Evolutionary conservation across 2,888 invertebrate genomes (phyloP).

Genomic region (Chouioia cunea): DNA sequence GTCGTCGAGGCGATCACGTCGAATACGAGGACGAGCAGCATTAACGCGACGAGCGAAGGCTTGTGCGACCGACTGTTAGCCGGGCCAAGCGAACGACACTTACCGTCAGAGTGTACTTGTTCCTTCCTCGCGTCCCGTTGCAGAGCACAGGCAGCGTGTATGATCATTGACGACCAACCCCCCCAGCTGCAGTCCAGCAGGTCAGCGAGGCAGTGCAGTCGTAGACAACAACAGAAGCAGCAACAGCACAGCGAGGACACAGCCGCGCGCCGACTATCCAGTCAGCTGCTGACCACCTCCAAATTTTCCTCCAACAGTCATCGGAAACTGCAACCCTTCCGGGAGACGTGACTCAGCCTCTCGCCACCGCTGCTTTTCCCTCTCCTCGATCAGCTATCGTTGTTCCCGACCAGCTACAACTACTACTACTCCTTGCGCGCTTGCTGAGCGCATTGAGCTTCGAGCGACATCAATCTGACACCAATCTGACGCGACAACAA

Average conservation of each 20-base stretch:
- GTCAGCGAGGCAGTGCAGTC: constrained; percentile 63
- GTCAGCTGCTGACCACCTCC: too few species aligned
- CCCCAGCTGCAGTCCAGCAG: constrained; percentile 63
- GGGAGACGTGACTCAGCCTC: constrained; percentile 91
- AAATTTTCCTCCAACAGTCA: constrained; percentile 82
- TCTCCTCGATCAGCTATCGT: too few species aligned
- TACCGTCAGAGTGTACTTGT: not conserved
- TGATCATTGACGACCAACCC: constrained; percentile 68
- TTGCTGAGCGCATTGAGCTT: constrained; percentile 63
- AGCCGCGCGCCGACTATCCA: too few species aligned
- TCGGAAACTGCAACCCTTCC: constrained; percentile 96
- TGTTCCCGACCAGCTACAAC: too few species aligned
- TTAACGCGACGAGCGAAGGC: constrained; percentile 1
- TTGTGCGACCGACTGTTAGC: not conserved
- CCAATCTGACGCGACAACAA: constrained; percentile 65
- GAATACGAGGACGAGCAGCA: not conserved
- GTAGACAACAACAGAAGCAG: constrained; percentile 56
- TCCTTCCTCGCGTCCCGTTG: constrained; percentile 63
- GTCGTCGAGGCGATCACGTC: not conserved
- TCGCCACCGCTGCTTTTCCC: constrained; percentile 57
- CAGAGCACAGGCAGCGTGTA: constrained; percentile 68
- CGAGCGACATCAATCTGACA: too few species aligned
- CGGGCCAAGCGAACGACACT: too few species aligned
- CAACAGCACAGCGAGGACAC: constrained; percentile 1
- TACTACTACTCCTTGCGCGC: too few species aligned